Evolutionary conservation across 1,140 invertebrate species (phyloP).

Genomic region (Panulirus ornatus): DNA sequence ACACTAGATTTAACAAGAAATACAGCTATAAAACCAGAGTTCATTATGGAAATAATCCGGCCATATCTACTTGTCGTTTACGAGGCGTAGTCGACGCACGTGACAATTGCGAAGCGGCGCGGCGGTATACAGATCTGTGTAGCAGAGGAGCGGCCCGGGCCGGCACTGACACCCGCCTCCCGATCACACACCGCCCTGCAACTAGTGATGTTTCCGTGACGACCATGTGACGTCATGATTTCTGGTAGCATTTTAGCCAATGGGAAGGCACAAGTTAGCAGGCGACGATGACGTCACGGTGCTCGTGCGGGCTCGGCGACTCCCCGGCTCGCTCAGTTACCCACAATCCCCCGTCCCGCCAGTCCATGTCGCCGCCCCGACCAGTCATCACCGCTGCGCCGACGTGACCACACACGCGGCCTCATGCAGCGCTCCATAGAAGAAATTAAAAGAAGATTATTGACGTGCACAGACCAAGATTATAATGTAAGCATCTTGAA

Average conservation of each 20-base stretch:
- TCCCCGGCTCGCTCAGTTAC: slow-evolving; percentile 75
- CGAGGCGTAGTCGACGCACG: slow-evolving; percentile 45
- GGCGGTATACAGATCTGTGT: slow-evolving; percentile 52
- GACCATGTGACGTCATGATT: slow-evolving; percentile 36
- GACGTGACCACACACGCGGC: slow-evolving; percentile 75
- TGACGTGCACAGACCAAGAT: slow-evolving; percentile 74
- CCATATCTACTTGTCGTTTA: background rate
- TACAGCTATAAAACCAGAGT: too few species aligned
- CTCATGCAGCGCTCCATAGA: slow-evolving; percentile 75
- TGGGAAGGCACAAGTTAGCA: slow-evolving; percentile 55
- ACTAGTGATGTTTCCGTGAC: slow-evolving; percentile 64
- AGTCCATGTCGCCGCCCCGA: slow-evolving; percentile 76
- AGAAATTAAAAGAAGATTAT: slow-evolving; percentile 75
- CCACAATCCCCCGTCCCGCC: slow-evolving; percentile 75
- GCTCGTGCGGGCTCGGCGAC: slow-evolving; percentile 71
- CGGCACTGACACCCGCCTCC: slow-evolving; percentile 71
- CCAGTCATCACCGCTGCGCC: slow-evolving; percentile 75
- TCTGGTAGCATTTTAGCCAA: slow-evolving; percentile 38
- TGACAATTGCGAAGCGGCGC: slow-evolving; percentile 50
- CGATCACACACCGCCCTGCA: slow-evolving; percentile 60
- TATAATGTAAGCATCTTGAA: slow-evolving; percentile 72
- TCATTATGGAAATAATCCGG: too few species aligned
- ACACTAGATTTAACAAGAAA: too few species aligned
- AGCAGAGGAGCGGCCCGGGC: slow-evolving; percentile 73
- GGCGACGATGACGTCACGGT: slow-evolving; percentile 71